A percentile compares a stretch with the other conserved stretches of the same genome.
Evolutionary conservation across 2,888 invertebrate species (phyloP).

Genomic region (Caenorhabditis japonica): DNA sequence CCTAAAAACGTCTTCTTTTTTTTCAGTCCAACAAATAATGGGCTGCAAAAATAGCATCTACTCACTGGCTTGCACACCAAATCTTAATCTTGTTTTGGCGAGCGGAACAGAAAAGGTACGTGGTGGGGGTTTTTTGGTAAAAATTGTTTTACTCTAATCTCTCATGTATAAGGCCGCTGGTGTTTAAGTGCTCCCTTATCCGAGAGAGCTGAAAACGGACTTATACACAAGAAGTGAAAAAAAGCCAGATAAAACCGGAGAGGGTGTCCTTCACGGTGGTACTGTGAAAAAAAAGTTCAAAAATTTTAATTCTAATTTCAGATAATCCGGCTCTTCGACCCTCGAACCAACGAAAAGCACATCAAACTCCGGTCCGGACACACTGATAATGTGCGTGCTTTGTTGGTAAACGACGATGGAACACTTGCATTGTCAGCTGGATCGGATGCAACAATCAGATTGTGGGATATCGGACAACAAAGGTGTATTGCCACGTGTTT

Average conservation of each 20-base stretch:
- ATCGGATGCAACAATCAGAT: conserved; percentile 95
- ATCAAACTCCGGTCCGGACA: conserved; percentile 98
- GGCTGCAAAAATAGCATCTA: conserved; percentile 99
- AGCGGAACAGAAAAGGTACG: conserved; percentile 90
- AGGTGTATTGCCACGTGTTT: conserved; percentile 92
- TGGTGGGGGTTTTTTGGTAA: not conserved
- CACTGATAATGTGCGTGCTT: conserved; percentile 94
- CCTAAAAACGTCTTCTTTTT: not conserved
- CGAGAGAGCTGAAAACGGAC: too few species aligned
- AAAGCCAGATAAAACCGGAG: too few species aligned
- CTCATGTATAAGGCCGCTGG: not conserved
- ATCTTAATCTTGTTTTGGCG: conserved; percentile 94
- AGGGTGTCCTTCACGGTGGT: too few species aligned
- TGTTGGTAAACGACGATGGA: conserved; percentile 94
- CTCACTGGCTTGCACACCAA: conserved; percentile 96
- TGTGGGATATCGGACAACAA: conserved; percentile 97
- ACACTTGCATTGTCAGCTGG: conserved; percentile 91
- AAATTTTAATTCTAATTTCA: conserved; percentile 14
- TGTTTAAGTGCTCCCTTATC: too few species aligned
- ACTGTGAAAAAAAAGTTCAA: not conserved
- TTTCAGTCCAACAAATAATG: conserved; percentile 89
- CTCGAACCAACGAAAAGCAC: conserved; percentile 90
- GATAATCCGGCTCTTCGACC: conserved; percentile 95
- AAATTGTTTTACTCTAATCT: not conserved
- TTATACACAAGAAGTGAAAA: too few species aligned